Conservation (phyloP, 2,888 invertebrate species). For the Tinea semifulvella region DNA sequence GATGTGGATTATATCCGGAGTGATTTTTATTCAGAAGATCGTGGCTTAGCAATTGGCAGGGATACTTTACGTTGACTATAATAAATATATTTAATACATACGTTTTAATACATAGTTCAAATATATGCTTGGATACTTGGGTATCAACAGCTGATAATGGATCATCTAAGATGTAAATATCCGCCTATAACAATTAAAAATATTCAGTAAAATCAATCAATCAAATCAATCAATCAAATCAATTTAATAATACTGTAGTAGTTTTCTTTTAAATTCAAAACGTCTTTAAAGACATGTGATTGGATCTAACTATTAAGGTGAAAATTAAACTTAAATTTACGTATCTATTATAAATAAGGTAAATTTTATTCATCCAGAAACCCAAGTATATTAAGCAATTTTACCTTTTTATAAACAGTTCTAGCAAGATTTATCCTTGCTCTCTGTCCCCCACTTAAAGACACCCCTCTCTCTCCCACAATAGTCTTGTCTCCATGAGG, state of each 20-base stretch:
- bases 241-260: no score
- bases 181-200: conserved; percentile 50
- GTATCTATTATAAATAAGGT: no score
- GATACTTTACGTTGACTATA: no score
- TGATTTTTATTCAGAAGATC: no score
- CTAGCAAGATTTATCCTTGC: conserved; percentile 72
- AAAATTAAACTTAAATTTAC: no score
- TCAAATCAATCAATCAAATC: no score
- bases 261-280: no score
- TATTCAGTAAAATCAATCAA: not conserved
- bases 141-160: conserved; percentile 80
- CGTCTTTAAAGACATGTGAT: no score
- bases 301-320: no score
- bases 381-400: not conserved
- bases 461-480: conserved; percentile 86
- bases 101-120: conserved; percentile 71
- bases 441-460: conserved; percentile 84
- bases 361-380: not conserved
- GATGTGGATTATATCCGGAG: no score
- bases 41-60: no score
- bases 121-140: conserved; percentile 74
- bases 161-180: conserved; percentile 79
- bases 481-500: conserved; percentile 84
- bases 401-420: conserved; percentile 70
- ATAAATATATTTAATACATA: no score